These are phyloP conservation scores for Gortyna flavago DNA, from an alignment of 2,888 invertebrate genomes.

Conservation along the genomic window DNA sequence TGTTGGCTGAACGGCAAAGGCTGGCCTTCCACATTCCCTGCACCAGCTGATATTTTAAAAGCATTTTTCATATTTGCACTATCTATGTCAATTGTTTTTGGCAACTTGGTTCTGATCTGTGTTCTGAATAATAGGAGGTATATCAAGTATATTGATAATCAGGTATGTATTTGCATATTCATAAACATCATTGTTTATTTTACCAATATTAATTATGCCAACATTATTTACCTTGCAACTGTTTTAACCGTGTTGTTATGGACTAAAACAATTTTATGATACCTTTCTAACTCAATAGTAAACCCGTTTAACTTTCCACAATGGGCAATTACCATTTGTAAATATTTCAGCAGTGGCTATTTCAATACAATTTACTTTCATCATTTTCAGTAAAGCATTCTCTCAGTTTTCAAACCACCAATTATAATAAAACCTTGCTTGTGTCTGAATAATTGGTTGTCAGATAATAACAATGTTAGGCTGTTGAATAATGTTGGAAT, in stretches of 20 bases:
- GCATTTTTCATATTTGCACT: slow-evolving; percentile 94
- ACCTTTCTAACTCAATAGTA: neutral
- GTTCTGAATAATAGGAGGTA: slow-evolving; percentile 96
- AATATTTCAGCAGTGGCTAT: slow-evolving; percentile 23
- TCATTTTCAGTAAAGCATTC: slow-evolving; percentile 14
- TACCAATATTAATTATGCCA: neutral
- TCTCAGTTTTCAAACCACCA: slow-evolving; percentile 30
- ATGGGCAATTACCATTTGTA: slow-evolving; percentile 2
- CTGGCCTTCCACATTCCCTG: slow-evolving; percentile 91
- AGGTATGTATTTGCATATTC: slow-evolving; percentile 89
- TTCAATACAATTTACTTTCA: slow-evolving; percentile 20
- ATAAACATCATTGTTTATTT: neutral
- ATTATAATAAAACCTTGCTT: slow-evolving; percentile 39
- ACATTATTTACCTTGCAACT: neutral
- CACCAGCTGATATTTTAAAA: slow-evolving; percentile 93
- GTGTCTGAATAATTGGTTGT: slow-evolving; percentile 44
- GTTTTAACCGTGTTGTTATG: neutral
- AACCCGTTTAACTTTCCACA: neutral
- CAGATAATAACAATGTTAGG: slow-evolving; percentile 47
- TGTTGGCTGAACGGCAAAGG: slow-evolving; percentile 93
- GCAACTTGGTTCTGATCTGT: slow-evolving; percentile 94
- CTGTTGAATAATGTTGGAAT: slow-evolving; percentile 46
- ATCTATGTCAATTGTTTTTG: slow-evolving; percentile 94
- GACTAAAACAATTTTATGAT: neutral
- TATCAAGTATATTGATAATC: slow-evolving; percentile 96